phyloP scores from a whole-genome alignment of 2,888 invertebrate species.

The Xanthia togata region DNA sequence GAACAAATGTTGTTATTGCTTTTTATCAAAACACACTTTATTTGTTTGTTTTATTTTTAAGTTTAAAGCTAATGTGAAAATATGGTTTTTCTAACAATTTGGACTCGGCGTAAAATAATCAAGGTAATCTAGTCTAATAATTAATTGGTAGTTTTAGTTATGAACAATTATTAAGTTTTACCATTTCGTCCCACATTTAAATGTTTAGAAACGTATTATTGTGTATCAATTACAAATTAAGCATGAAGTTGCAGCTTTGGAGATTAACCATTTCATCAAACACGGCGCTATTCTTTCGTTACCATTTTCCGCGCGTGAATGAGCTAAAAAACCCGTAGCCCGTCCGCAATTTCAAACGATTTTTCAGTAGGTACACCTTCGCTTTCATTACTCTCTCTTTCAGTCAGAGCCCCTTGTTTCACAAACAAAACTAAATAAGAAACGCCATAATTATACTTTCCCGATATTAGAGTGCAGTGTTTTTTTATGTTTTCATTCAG shows the following conservation, averaged over 20 bases:
- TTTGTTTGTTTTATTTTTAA: conserved; percentile 20
- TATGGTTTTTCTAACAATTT: conserved; percentile 7
- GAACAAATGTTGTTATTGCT: conserved; percentile 21
- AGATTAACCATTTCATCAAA: conserved; percentile 10
- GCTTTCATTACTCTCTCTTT: conserved; percentile 22
- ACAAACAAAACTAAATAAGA: conserved; percentile 7
- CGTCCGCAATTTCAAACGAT: neutral
- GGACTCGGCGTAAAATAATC: neutral
- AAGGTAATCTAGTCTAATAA: conserved; percentile 25
- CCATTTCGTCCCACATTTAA: neutral
- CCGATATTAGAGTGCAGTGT: conserved; percentile 5
- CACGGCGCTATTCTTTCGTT: neutral
- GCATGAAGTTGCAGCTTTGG: neutral
- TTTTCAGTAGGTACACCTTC: conserved; percentile 12
- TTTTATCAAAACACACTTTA: conserved; percentile 10
- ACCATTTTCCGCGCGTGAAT: neutral
- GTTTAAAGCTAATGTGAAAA: conserved; percentile 17
- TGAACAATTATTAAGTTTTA: neutral
- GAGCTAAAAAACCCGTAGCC: neutral
- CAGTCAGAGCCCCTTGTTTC: conserved; percentile 14
- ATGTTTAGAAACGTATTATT: neutral
- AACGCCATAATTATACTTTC: conserved; percentile 2
- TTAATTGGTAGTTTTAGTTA: neutral
- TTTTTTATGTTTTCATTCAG: neutral
- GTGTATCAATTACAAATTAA: neutral